Base-by-base conservation (phyloP, 2,888 invertebrate species). In the Cryptocephalus moraei region DNA sequence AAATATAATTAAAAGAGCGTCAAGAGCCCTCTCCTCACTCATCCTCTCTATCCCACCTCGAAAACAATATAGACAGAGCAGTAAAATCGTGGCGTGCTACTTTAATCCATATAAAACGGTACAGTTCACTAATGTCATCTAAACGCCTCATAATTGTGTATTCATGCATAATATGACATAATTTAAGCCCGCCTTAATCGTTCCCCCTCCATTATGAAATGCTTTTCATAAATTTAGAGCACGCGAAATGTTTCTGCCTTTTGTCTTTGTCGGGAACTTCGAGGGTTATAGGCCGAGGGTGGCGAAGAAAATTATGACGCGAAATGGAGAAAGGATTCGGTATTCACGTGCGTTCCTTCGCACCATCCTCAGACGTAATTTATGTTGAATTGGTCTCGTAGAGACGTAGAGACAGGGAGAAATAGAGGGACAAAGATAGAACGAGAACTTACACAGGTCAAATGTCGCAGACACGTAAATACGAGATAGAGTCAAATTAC, bases 141-240 rank as follows among this genome's bases (percentile, higher is more conserved):
- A 55, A 59, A 58, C 55, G 55, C 58, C 60, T 61, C 60, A 57
- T 63, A 63, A 65, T 62, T 62, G 63, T 60, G 59, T 61, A 62
- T 62, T 64, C 62, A 61, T 61, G 63, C 63, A 62, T 63, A 62
- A 63, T 62, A 62, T 60, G 59, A 57, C 58, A 61, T 61, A 63
- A 63, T 64, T 63, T 63, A 60, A 63, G 62, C 62, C 52, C 52
- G 59, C 58, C 61, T 62, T 66, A 65, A 64, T 64, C 63, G 56
- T 56, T 49, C 54, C 47, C 46, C 53, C 56, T 49, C 49, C 56
- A 57, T 61, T 58, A 59, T 61, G 60, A 57, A 61, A 57, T 54
- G 50, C 47, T 50, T 44, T 47, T 50, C 48, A 49, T 50, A 53
- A 53, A 49, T 47, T 50, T 44, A 32, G 43, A 39, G 49, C 39